Percentiles rank a stretch among this genome's conserved stretches.
These are phyloP conservation scores for Tetramorium simillimum DNA, from an alignment of 1,140 invertebrate species.

Conservation along the genomic window DNA sequence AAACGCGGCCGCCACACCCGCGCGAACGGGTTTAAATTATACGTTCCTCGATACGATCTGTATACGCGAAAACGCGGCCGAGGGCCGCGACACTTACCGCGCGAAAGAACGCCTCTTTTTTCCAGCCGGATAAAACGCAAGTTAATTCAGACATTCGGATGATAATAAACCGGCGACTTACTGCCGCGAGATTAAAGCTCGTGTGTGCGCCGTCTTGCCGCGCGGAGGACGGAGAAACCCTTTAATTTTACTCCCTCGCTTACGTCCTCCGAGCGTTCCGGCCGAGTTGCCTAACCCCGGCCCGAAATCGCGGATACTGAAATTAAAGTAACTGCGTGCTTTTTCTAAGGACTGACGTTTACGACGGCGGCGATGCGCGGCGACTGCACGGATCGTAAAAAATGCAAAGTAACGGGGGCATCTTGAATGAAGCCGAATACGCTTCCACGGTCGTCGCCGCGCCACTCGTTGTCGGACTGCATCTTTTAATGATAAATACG, in stretches of 20 bases:
- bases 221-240: neutral
- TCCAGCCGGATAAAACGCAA: constrained; percentile 29
- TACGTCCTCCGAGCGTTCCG: neutral
- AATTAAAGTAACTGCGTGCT: constrained; percentile 64
- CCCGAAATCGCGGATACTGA: constrained; percentile 6
- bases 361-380: constrained; percentile 5
- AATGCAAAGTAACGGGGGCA: constrained; percentile 28
- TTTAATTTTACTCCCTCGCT: neutral
- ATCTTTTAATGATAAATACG: constrained; percentile 34
- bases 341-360: constrained; percentile 46
- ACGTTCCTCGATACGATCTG: constrained; percentile 48
- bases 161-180: constrained; percentile 63
- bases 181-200: constrained; percentile 62
- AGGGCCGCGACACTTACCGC: neutral
- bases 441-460: neutral
- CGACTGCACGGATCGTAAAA: constrained; percentile 59
- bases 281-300: neutral
- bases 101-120: constrained; percentile 39
- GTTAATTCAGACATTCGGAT: constrained; percentile 61
- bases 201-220: constrained; percentile 17
- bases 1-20: neutral
- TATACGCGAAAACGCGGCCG: constrained; percentile 14
- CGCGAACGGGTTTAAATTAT: constrained; percentile 50
- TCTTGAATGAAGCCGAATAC: constrained; percentile 44
- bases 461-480: neutral